A percentile compares a stretch with the other conserved stretches of the same genome.
These are phyloP conservation scores for Vidua chalybeata DNA, from an alignment of 2,113 vertebrate species.

Conservation along the genomic window DNA sequence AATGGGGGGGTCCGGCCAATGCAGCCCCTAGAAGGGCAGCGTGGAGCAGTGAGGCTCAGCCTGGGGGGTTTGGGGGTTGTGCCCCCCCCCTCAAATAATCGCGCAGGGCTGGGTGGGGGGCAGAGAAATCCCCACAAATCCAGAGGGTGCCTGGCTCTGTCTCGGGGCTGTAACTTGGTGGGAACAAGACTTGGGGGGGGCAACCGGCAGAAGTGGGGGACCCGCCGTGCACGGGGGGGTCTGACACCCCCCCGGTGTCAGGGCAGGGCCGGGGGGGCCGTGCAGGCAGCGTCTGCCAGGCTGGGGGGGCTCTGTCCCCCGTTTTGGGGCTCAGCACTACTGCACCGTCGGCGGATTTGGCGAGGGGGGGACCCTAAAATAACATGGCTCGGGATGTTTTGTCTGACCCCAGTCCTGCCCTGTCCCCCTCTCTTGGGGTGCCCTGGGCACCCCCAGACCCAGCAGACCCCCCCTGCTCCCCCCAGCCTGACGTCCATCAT, in stretches of 20 bases:
- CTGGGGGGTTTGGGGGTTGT: neutral
- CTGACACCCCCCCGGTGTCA: no score
- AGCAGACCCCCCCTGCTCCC: rapidly evolving
- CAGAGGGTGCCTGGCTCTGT: neutral
- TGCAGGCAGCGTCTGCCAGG: neutral
- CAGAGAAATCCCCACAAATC: neutral
- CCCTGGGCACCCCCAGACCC: neutral
- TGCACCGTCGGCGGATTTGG: rapidly evolving
- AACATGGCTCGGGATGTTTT: neutral
- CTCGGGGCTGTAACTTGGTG: neutral
- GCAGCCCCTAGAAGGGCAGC: neutral
- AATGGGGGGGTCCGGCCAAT: neutral
- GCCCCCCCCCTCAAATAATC: neutral
- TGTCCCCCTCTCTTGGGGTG: neutral
- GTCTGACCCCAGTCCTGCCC: neutral
- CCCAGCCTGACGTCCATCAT: neutral
- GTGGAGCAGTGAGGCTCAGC: neutral
- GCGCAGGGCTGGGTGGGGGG: neutral
- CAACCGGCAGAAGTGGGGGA: neutral
- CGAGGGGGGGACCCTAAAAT: neutral
- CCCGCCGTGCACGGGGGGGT: no score
- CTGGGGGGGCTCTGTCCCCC: neutral
- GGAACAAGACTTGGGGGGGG: neutral
- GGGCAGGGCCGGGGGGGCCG: neutral
- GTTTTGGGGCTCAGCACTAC: neutral